These are phyloP conservation scores for Hirudinaria manillensis DNA, from an alignment of 2,888 invertebrate species.

Conservation along the genomic window DNA sequence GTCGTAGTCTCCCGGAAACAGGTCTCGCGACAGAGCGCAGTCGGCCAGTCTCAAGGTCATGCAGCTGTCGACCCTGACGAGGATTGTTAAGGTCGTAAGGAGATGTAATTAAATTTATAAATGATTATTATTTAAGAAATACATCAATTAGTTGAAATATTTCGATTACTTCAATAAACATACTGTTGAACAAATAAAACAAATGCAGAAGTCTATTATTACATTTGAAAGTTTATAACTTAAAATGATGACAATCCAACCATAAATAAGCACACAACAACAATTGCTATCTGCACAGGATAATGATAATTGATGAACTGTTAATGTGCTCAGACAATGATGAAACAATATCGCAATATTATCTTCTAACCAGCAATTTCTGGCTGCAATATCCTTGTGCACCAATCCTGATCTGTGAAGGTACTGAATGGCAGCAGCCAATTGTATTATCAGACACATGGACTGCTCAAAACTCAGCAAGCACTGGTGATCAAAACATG, in stretches of 20 bases:
- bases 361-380: slow-evolving; percentile 29
- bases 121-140: neutral
- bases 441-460: slow-evolving; percentile 30
- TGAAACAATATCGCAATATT: neutral
- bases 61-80: slow-evolving; percentile 30
- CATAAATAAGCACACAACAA: too few species aligned
- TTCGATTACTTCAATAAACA: neutral
- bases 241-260: too few species aligned
- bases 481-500: neutral
- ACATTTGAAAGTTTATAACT: too few species aligned
- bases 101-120: neutral
- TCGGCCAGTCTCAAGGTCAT: slow-evolving; percentile 30
- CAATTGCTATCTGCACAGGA: too few species aligned
- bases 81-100: too few species aligned
- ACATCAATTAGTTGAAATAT: neutral
- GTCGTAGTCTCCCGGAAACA: slow-evolving; percentile 33
- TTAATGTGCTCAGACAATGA: too few species aligned
- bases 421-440: slow-evolving; percentile 26
- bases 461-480: slow-evolving; percentile 25
- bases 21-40: slow-evolving; percentile 27
- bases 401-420: slow-evolving; percentile 23
- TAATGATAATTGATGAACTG: too few species aligned
- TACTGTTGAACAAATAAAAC: neutral
- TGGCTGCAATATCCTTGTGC: slow-evolving; percentile 29
- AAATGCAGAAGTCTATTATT: too few species aligned